phyloP scores from a whole-genome alignment of 2,797 vertebrate genomes.

The Protosalanx chinensis region DNA sequence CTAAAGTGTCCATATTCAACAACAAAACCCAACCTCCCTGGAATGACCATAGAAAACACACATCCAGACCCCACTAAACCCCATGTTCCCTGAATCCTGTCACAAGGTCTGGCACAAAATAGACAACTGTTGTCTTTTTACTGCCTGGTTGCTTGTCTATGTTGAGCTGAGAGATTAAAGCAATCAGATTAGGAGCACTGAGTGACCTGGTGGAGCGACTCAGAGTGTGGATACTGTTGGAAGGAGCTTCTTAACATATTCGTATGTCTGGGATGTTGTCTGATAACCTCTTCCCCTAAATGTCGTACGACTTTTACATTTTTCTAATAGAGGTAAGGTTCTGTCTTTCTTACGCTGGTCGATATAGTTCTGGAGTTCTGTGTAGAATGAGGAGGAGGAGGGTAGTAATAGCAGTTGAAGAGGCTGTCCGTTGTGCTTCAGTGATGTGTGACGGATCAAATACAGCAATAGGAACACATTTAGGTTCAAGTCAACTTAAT shows the following conservation, averaged over 20 bases:
- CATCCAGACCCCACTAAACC: not conserved
- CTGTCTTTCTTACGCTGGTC: not conserved
- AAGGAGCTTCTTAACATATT: conserved; percentile 45
- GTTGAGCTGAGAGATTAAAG: conserved; percentile 86
- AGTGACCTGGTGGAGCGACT: conserved; percentile 58
- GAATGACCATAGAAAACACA: not conserved
- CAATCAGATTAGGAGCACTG: conserved; percentile 87
- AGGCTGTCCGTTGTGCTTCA: not conserved
- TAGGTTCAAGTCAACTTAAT: not conserved
- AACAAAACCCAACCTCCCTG: not conserved
- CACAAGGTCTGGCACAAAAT: conserved; percentile 61
- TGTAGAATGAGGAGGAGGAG: not conserved
- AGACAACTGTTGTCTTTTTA: conserved; percentile 65
- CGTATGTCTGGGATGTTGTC: conserved; percentile 33
- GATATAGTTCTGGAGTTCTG: not conserved
- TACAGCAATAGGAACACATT: not conserved
- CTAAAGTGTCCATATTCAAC: not conserved
- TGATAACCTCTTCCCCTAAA: conserved; percentile 46
- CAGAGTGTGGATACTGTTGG: conserved; percentile 37
- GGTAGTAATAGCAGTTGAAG: conserved; percentile 28
- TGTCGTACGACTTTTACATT: conserved; percentile 48
- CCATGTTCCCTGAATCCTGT: conserved; percentile 10
- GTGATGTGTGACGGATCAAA: not conserved
- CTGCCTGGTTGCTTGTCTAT: conserved; percentile 65
- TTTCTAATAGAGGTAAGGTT: conserved; percentile 72